Percentiles rank a stretch among this genome's conserved stretches.
Conservation (phyloP, 2,797 vertebrate species). For the Intellagama lesueurii region DNA sequence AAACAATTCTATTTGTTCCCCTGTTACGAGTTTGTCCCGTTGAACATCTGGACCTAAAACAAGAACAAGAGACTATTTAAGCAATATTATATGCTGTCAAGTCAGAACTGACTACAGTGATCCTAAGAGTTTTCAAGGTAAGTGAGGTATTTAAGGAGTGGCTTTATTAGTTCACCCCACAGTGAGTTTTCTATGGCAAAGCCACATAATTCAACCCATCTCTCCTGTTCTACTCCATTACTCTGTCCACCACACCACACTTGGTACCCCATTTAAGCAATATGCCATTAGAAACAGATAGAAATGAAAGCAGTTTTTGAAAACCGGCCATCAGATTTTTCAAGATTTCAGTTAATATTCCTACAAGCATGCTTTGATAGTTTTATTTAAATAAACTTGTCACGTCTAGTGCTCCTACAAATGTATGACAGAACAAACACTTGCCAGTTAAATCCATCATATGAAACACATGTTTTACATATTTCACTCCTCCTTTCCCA, state of each 20-base stretch:
- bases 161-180: too few species aligned
- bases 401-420: neutral
- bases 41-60: constrained; percentile 89
- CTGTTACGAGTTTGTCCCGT: constrained; percentile 88
- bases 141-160: too few species aligned
- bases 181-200: too few species aligned
- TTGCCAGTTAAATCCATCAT: neutral
- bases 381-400: constrained; percentile 10
- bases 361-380: neutral
- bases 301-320: neutral
- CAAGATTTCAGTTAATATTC: neutral
- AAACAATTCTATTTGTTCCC: constrained; percentile 91
- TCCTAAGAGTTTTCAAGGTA: too few species aligned
- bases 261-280: neutral
- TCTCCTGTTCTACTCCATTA: too few species aligned
- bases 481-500: neutral
- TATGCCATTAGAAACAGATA: neutral
- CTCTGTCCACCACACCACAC: too few species aligned
- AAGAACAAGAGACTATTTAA: neutral
- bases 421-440: neutral
- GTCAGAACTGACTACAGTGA: too few species aligned
- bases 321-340: neutral
- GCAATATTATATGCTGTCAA: neutral
- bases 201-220: too few species aligned
- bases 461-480: neutral